Evolutionary conservation across 2,888 invertebrate species (phyloP), one percentile per base, ranked within the genome.

Genomic region (Ectemnius continuus): DNA sequence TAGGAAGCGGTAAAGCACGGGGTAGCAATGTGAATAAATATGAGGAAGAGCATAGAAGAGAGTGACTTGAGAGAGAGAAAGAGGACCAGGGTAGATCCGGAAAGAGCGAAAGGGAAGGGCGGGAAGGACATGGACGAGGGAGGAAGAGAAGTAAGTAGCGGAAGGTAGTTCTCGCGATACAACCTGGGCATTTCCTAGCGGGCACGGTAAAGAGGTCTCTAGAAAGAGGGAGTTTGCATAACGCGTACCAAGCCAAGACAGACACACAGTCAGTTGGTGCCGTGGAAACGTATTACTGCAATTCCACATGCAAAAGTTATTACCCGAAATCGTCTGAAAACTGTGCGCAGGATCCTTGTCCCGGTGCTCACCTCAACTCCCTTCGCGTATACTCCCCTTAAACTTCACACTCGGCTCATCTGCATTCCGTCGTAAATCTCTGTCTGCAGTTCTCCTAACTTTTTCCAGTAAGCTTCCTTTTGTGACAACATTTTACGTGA

Each of bases 271-370:
- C 36, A 11, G 36, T 36, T 36, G 36, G 36, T 73, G 60, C 56
- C 36, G 70, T 66, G 77, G 82, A 83, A 87, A 85, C 84, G 86
- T 86, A 86, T 87, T 87, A 88, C 87, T 79, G 87, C 85, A 88
- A 88, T 89, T 89, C 87, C 81, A 81, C 86, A 87, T 89, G 89
- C 87, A 87, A 88, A 89, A 88, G 84, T 89, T 88, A 89, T 89
- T 89, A 88, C 83, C 84, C 79, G 79, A 88, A 89, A 88, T 88
- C 87, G 87, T 88, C 86, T 84, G 88, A 85, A 89, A 89, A 88
- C 88, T 88, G 86, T 82, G 70, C 80, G 18, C 58, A 60, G 47
- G 60, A 61, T 65, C 64, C 36, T 36, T 36, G 36, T 36, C 36
- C 11, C 36, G 8, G 36, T 36, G 36, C 36, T 36, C 36, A 36